Evolutionary conservation across 2,888 invertebrate genomes (phyloP), one percentile per base, ranked within the genome.

Genomic region (Polymixis flavicincta): DNA sequence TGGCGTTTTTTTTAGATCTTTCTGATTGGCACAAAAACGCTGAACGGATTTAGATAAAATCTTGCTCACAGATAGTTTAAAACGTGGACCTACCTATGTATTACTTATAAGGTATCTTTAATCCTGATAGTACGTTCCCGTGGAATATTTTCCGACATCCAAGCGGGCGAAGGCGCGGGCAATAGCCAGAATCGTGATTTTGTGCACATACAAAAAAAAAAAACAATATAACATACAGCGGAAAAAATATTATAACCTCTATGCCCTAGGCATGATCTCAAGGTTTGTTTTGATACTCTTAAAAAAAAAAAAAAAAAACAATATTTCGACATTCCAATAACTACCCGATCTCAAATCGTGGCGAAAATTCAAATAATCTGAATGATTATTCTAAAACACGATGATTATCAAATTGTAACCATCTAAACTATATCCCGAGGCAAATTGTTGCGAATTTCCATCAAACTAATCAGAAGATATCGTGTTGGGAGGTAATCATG

Each of bases 401-500:
- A 60, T 69, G 65, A 85, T 87, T 88, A 85, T 82, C 72, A 70
- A 79, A 85, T 87, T 84, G 82, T 82, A 82, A 82, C 70, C 83
- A 77, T 75, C 77, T 45, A 50, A 78, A 73, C 28, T 11, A 71
- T 74, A 73, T 45, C 83, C 76, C 42, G 63, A 68, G 79, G 79
- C 76, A 69, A 74, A 79, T 77, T 52, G 60, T 74, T 79, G 80
- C 78, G 64, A 79, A 84, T 82, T 85, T 86, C 48, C 76, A 57
- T 74, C 61, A 45, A 71, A 76, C 57, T 70, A 78, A 83, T 83
- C 79, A 80, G 74, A 52, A 75, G 66, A 63, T 81, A 59, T 87
- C 87, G 87, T 87, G 87, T 78, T 86, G 48, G 42, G 71, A n/a
- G 72, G 78, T 78, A 88, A 87, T 87, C 85, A 87, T 80, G 80